Evolutionary conservation across 53 echinoderm and acorn worm genomes (phyloP).

Genomic region (Actinopyga echinites): DNA sequence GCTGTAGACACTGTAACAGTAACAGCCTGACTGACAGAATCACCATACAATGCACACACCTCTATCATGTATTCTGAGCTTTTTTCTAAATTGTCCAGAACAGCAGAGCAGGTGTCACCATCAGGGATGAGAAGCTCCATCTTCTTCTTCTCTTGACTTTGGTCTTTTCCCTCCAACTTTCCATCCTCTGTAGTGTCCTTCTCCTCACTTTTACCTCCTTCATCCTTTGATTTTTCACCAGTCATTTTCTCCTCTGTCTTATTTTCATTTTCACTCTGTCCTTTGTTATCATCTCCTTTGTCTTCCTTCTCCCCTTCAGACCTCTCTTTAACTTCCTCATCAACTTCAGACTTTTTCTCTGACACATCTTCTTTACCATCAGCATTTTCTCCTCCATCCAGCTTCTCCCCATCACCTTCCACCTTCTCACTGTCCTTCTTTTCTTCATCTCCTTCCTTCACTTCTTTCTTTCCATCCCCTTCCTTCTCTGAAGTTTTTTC

Average conservation of each 20-base stretch:
- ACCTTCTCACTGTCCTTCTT: neutral
- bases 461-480: neutral
- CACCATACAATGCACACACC: conserved; percentile 50
- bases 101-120: conserved; percentile 35
- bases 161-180: neutral
- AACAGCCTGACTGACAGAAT: conserved; percentile 37
- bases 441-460: neutral
- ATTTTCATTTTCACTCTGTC: neutral
- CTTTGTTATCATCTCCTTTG: neutral
- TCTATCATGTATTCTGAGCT: conserved; percentile 50
- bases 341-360: neutral
- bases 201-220: neutral
- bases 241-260: neutral
- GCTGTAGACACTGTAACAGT: conserved; percentile 42
- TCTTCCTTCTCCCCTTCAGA: neutral
- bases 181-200: neutral
- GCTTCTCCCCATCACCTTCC: neutral
- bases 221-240: no score
- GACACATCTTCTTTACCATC: neutral
- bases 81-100: conserved; percentile 52
- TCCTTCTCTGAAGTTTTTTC: neutral
- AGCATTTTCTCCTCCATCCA: neutral
- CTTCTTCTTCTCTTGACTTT: neutral
- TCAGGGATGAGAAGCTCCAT: conserved; percentile 48
- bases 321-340: neutral